A percentile compares a stretch with the other conserved stretches of the same genome.
Evolutionary conservation across 2,888 invertebrate genomes (phyloP).

Genomic region (Tenthredo notha): DNA sequence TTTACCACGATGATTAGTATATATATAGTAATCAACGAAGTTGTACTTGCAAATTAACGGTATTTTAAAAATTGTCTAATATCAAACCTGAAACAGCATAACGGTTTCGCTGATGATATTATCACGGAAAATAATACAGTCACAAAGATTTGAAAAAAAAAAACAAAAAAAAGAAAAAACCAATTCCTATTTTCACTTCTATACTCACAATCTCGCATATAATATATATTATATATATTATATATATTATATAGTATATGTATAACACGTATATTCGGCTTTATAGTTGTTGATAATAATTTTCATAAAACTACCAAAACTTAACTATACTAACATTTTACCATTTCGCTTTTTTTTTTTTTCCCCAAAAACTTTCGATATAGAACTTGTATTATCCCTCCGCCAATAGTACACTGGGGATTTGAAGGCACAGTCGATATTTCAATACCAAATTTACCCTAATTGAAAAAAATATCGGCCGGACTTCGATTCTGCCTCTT

Average conservation of each 20-base stretch:
- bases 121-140: not conserved
- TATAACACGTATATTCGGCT: not conserved
- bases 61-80: not conserved
- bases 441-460: no score
- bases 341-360: not conserved
- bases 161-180: not conserved
- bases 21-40: constrained; percentile 15
- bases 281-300: not conserved
- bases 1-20: constrained; percentile 36
- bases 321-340: not conserved
- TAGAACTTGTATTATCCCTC: not conserved
- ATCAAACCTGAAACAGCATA: not conserved
- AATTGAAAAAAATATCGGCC: no score
- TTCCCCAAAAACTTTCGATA: not conserved
- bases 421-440: not conserved
- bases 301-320: not conserved
- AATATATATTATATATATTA: no score
- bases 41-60: constrained; percentile 50
- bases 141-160: not conserved
- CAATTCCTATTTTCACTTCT: not conserved
- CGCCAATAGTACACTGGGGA: not conserved
- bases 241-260: no score
- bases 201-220: not conserved
- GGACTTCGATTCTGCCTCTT: no score
- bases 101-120: not conserved